Conservation (phyloP, 2,113 vertebrate species). For the Neodon shergylaensis region DNA sequence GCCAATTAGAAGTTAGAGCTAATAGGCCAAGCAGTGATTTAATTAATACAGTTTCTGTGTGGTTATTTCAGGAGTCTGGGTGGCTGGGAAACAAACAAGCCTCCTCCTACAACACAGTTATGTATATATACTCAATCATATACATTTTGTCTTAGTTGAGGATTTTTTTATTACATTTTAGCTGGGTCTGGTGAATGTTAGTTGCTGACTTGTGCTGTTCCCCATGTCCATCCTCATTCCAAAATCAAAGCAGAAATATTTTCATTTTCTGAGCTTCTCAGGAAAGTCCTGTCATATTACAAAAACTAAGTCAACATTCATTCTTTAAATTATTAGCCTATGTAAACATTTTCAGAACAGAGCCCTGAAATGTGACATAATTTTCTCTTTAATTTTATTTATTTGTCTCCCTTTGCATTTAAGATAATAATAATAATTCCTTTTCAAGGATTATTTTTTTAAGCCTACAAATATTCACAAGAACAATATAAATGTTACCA, state of each 20-base stretch:
- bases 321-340: conserved; percentile 27
- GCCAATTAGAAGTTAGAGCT: no score
- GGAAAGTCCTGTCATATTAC: neutral
- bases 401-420: conserved; percentile 1
- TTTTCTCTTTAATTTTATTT: conserved; percentile 52
- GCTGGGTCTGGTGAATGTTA: neutral
- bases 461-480: conserved; percentile 32
- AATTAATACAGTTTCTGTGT: no score
- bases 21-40: no score
- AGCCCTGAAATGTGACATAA: conserved; percentile 52
- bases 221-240: no score
- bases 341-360: conserved; percentile 63
- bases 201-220: neutral
- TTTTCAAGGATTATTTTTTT: conserved; percentile 21
- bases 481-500: neutral
- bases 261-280: conserved; percentile 38
- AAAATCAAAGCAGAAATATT: neutral
- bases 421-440: conserved; percentile 35
- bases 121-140: no score
- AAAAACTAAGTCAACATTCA: conserved; percentile 31
- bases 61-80: no score
- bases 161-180: neutral
- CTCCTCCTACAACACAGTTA: no score
- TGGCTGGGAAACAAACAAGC: no score
- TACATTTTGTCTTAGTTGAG: neutral